Evolutionary conservation across 2,113 vertebrate species (phyloP).

Genomic region (Tauraco erythrolophus): DNA sequence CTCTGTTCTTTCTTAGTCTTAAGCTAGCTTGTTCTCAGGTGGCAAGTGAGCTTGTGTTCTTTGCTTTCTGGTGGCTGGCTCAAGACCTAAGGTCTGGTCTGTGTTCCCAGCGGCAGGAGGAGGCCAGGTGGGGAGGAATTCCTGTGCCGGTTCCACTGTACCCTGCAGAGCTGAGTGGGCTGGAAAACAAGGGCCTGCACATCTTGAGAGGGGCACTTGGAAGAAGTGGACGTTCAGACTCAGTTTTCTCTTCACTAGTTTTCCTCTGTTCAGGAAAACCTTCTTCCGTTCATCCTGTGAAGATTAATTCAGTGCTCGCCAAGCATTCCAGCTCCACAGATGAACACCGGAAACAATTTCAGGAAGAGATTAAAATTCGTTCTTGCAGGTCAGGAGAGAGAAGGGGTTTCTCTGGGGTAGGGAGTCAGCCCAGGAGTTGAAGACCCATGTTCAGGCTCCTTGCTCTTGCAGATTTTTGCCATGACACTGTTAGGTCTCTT

Average conservation of each 20-base stretch:
- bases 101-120: background rate
- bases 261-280: background rate
- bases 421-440: background rate
- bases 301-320: constrained; percentile 13
- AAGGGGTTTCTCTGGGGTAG: background rate
- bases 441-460: background rate
- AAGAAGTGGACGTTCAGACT: background rate
- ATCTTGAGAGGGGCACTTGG: background rate
- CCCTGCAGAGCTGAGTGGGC: background rate
- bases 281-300: background rate
- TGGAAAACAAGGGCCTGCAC: background rate
- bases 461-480: background rate
- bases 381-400: background rate
- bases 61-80: background rate
- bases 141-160: background rate
- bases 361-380: constrained; percentile 21
- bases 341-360: constrained; percentile 34
- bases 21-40: background rate
- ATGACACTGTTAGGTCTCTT: background rate
- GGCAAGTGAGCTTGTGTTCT: background rate
- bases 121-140: background rate
- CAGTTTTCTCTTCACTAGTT: background rate
- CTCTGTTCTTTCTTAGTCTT: background rate
- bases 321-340: background rate
- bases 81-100: background rate